These are phyloP conservation scores for Grus americana DNA, from an alignment of 2,113 vertebrate genomes.

Conservation along the genomic window DNA sequence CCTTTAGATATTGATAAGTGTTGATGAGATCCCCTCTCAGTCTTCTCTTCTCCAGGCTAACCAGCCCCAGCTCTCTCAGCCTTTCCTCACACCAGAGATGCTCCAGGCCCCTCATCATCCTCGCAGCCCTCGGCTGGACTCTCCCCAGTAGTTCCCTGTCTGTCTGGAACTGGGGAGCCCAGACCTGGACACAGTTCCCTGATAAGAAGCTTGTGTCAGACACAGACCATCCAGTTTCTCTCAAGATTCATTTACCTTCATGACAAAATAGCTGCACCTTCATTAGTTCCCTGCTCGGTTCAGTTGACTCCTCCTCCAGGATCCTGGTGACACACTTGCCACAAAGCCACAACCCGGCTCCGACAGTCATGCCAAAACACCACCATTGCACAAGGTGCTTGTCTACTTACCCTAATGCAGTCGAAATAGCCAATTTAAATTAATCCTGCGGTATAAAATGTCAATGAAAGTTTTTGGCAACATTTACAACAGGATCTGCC, in stretches of 20 bases:
- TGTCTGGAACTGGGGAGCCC: too few relatives aligned
- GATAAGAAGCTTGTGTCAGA: not conserved
- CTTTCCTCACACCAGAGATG: too few relatives aligned
- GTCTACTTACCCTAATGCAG: not conserved
- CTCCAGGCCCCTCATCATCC: too few relatives aligned
- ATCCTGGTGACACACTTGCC: not conserved
- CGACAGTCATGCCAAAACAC: not conserved
- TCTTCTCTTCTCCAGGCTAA: too few relatives aligned
- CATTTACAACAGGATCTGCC: not conserved
- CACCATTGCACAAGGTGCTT: too few relatives aligned
- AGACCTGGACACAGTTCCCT: too few relatives aligned
- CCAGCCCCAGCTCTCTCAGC: too few relatives aligned
- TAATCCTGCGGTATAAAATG: not conserved
- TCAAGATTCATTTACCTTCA: not conserved
- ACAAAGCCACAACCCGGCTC: not conserved
- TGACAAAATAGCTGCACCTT: fast-evolving
- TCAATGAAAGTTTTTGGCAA: not conserved
- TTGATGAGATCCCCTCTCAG: too few relatives aligned
- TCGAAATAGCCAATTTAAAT: not conserved
- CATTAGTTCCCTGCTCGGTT: not conserved
- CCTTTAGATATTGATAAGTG: too few relatives aligned
- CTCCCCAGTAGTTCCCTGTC: too few relatives aligned
- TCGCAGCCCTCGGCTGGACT: too few relatives aligned
- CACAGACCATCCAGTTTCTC: not conserved
- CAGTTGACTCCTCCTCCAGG: not conserved